Evolutionary conservation across 2,113 vertebrate genomes (phyloP).

Genomic region (Phalacrocorax carbo): DNA sequence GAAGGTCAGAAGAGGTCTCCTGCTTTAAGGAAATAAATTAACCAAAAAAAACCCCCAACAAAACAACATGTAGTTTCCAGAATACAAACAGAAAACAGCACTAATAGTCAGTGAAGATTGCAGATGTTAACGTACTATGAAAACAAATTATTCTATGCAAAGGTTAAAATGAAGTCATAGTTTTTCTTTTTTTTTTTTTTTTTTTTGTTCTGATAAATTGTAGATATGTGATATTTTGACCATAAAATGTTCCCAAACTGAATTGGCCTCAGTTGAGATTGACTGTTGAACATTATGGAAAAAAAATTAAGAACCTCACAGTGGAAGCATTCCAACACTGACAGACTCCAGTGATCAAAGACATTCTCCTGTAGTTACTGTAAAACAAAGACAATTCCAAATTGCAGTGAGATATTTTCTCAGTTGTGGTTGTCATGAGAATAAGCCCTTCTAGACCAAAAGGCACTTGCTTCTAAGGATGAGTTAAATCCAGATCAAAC

Average conservation of each 20-base stretch:
- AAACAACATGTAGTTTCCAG: conserved; percentile 70
- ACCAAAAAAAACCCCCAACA: conserved; percentile 33
- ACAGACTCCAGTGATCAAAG: conserved; percentile 78
- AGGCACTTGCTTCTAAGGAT: conserved; percentile 82
- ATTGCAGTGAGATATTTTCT: conserved; percentile 71
- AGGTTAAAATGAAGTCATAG: conserved; percentile 70
- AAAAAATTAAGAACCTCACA: conserved; percentile 72
- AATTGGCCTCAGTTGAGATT: conserved; percentile 70
- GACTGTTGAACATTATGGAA: conserved; percentile 64
- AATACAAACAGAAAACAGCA: conserved; percentile 73
- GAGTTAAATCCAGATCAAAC: conserved; percentile 60
- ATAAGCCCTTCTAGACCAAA: conserved; percentile 80
- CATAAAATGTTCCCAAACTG: conserved; percentile 63
- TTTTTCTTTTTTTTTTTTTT: conserved; percentile 52
- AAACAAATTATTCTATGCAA: conserved; percentile 73
- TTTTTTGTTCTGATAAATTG: conserved; percentile 68
- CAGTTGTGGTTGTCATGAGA: conserved; percentile 71
- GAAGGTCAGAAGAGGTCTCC: conserved; percentile 79
- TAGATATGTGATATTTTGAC: conserved; percentile 71
- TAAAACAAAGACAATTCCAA: conserved; percentile 72
- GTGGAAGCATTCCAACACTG: conserved; percentile 74
- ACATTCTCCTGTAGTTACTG: conserved; percentile 71
- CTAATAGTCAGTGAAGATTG: conserved; percentile 71
- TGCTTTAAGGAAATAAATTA: conserved; percentile 74
- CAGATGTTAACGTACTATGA: conserved; percentile 68